phyloP scores from a whole-genome alignment of 2,888 invertebrate genomes.

The Cephonodes hylas region DNA sequence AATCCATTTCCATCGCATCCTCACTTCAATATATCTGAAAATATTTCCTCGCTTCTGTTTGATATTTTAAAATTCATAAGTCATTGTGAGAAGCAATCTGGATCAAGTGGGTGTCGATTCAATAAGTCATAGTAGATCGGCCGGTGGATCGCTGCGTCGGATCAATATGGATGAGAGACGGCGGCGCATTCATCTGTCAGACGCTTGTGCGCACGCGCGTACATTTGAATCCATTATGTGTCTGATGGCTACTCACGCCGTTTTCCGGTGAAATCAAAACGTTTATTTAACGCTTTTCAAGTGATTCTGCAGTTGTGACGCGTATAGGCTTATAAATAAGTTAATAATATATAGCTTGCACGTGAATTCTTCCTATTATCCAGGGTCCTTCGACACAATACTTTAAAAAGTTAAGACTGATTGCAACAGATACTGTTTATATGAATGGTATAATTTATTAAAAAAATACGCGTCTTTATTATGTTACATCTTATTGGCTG shows the following conservation, averaged over 20 bases:
- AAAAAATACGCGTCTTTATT: too few species aligned
- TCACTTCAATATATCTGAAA: neutral
- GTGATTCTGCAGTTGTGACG: neutral
- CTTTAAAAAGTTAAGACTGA: too few species aligned
- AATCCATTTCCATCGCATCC: neutral
- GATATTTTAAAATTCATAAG: constrained; percentile 42
- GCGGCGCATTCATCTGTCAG: constrained; percentile 71
- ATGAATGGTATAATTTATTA: too few species aligned
- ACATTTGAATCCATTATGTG: constrained; percentile 9
- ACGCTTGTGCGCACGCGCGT: neutral
- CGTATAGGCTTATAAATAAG: too few species aligned
- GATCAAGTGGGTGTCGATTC: constrained; percentile 50
- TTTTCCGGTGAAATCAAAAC: constrained; percentile 1
- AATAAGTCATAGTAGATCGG: constrained; percentile 48
- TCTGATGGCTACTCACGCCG: neutral
- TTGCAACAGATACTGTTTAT: too few species aligned
- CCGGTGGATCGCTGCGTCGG: constrained; percentile 50
- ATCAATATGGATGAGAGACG: constrained; percentile 68
- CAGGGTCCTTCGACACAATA: too few species aligned
- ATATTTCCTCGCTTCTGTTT: neutral
- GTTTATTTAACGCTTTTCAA: neutral
- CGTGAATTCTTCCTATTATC: too few species aligned
- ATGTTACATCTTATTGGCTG: too few species aligned
- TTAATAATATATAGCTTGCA: too few species aligned
- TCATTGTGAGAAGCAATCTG: constrained; percentile 38